Evolutionary conservation across 2,888 invertebrate genomes (phyloP), one percentile per base, ranked within the genome.

Genomic region (Axea sp.): DNA sequence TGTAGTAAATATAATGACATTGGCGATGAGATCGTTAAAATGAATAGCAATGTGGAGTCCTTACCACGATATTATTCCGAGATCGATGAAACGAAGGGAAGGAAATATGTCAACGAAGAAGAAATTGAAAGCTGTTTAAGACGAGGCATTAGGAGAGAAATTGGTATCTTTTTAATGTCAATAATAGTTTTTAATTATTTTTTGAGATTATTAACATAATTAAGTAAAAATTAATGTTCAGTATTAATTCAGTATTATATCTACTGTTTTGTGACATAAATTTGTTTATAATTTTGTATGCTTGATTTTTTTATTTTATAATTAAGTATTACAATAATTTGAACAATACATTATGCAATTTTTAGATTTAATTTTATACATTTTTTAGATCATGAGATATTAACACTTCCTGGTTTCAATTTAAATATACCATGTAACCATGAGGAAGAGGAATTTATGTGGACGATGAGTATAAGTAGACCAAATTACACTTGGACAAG

Each of bases 401-500:
- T 83, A 43, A 79, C 80, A 0, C 71, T 83, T 31, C 81, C 83
- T n/a, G 84, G 82, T 19, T 76, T 77, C 41, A 81, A 80, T 65
- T 75, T 84, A n/a, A 80, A 80, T 49, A 62, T 84, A 41, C 84
- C 82, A 0, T 84, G 83, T 51, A 81, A 79, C 76, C 79, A 71
- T 24, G 80, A 81, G 11, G 76, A 75, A 1, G 79, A 81, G 14
- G 81, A 81, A 28, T 73, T 81, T 35, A 78, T 77, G 6, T 80
- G 80, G 80, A 69, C 80, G 24, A 78, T 81, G 41, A 81, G 79
- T 26, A 77, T 80, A 17, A 80, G 72, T 57, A 73, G 77, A 35
- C 80, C 81, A 6, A 83, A 80, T 76, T 84, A 83, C 28, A 79
- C 78, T 9, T 84, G 83, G 83, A 76, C 47, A 15, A 78, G 82